Evolutionary conservation across 2,888 invertebrate genomes (phyloP), one percentile per base, ranked within the genome.

Genomic region (Amiota minor): DNA sequence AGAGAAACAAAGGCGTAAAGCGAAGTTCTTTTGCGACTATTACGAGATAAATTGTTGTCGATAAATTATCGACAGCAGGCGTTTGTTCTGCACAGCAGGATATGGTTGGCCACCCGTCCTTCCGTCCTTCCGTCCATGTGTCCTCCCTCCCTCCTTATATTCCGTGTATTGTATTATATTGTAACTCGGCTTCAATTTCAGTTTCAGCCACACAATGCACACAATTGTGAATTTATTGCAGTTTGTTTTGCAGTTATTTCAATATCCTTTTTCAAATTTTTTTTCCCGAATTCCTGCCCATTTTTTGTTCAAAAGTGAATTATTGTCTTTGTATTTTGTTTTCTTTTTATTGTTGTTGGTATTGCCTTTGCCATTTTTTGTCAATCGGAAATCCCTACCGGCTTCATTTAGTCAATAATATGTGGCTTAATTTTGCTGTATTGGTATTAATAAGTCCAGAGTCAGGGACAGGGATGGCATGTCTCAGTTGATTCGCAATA

Each of bases 171-270:
- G 68, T 62, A 14, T 53, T 11, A 74, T 72, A 35, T 35, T 35
- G 2, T 35, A 35, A 35, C 35, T 35, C 35, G 35, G 35, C 35
- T 35, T 35, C 35, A 35, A 35, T 35, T 35, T 35, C 35, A 35
- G 35, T 35, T 35, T 35, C 35, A 35, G 55, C 69, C 67, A 68
- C 50, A 68, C 67, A 68, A 68, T 53, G 47, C 47, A 16, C n/a
- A 23, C 50, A 68, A 68, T 68, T 68, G 67, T 72, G 73, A 84
- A 85, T 83, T 85, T 84, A 83, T 83, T 85, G 81, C 82, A 85
- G 83, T 85, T 84, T 84, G 82, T 84, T 84, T 82, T 84, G 82
- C 81, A 79, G 81, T 80, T 80, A 83, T 83, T 81, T 72, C 62
- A 35, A 35, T 35, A 35, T 35, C 35, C 35, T 50, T 67, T 67